A percentile compares a stretch with the other conserved stretches of the same genome.
These are phyloP conservation scores for Eulimnadia texana DNA, from an alignment of 1,140 invertebrate species.

Conservation along the genomic window DNA sequence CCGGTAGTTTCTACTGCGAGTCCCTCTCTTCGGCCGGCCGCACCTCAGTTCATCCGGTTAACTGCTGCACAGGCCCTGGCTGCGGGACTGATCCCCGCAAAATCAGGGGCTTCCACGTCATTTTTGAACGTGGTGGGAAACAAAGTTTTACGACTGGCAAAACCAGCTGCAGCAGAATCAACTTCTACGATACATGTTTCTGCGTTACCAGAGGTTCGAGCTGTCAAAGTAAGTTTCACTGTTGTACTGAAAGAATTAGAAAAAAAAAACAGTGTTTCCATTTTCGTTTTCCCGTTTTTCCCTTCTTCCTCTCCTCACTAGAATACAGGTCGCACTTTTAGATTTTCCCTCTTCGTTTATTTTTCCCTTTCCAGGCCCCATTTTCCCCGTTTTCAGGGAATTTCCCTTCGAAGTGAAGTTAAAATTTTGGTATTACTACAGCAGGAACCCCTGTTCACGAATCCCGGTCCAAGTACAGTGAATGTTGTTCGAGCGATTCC, in stretches of 20 bases:
- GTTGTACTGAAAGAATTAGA: neutral
- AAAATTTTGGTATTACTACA: neutral
- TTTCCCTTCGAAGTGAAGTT: no score
- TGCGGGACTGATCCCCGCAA: constrained; percentile 10
- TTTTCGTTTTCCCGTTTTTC: no score
- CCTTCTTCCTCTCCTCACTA: no score
- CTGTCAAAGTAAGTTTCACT: constrained; percentile 3
- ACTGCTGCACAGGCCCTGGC: constrained; percentile 12
- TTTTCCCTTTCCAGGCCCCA: no score
- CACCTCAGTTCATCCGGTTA: constrained; percentile 6
- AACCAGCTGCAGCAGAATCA: neutral
- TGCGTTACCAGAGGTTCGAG: constrained; percentile 7
- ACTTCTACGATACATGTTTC: neutral
- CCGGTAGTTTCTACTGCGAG: neutral
- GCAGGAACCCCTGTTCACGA: neutral
- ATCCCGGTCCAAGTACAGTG: neutral
- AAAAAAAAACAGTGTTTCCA: neutral
- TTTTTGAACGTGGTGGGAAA: neutral
- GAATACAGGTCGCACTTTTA: no score
- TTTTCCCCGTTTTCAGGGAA: no score
- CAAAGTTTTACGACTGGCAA: neutral
- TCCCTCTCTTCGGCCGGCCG: neutral
- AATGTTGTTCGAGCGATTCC: neutral
- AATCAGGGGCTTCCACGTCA: neutral
- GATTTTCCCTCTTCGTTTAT: no score